phyloP scores from a whole-genome alignment of 2,113 vertebrate species.

The Hypanus sabinus region DNA sequence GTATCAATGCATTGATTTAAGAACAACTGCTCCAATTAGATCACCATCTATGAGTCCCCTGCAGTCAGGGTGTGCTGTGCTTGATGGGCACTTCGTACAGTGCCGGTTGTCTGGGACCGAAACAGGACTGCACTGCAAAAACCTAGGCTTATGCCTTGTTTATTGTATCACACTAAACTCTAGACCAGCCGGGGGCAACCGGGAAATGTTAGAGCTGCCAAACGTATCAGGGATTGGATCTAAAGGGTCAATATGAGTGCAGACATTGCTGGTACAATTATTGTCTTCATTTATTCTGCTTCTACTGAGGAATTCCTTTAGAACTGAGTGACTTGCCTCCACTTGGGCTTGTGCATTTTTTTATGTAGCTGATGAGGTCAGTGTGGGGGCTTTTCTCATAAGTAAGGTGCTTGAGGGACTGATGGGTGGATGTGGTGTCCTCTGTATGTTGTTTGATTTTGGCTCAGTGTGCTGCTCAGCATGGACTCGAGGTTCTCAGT shows the following conservation, averaged over 20 bases:
- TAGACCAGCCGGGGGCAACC: background rate
- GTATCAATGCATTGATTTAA: background rate
- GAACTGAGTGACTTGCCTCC: no score
- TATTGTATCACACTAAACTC: background rate
- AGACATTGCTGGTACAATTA: background rate
- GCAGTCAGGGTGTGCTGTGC: background rate
- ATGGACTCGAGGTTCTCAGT: no score
- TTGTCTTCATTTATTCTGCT: background rate
- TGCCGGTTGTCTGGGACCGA: background rate
- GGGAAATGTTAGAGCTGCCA: background rate
- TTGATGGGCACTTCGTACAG: background rate
- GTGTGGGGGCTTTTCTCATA: no score
- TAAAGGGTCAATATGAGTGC: background rate
- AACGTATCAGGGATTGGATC: background rate
- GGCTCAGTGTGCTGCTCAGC: no score
- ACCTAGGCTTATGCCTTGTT: background rate
- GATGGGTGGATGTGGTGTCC: no score
- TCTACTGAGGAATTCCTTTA: no score
- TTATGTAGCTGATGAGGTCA: no score
- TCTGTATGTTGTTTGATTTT: no score
- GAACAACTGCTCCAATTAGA: conserved; percentile 18
- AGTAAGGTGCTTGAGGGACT: no score
- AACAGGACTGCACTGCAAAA: background rate
- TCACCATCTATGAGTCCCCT: background rate
- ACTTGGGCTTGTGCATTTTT: no score